phyloP scores from a whole-genome alignment of 2,113 vertebrate species.

The Laticauda laticaudata region DNA sequence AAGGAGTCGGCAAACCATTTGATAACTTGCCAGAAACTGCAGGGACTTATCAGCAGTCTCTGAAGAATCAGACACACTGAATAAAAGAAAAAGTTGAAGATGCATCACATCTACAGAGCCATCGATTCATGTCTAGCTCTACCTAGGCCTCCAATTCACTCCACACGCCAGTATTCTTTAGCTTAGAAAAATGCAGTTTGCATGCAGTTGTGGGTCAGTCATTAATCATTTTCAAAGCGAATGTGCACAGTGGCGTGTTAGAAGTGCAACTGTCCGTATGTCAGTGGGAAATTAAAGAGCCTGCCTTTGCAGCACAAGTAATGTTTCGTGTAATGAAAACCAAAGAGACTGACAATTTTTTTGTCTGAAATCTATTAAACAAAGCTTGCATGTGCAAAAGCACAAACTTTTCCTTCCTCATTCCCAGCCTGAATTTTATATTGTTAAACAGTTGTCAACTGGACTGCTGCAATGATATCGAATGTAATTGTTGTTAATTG shows the following conservation, averaged over 20 bases:
- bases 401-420: slow-evolving; percentile 17
- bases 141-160: background rate
- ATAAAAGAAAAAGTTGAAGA: background rate
- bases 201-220: background rate
- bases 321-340: background rate
- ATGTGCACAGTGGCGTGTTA: background rate
- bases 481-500: too few species aligned
- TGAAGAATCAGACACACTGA: background rate
- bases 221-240: background rate
- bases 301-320: background rate
- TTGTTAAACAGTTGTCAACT: too few species aligned
- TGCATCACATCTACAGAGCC: background rate
- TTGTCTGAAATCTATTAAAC: slow-evolving; percentile 34
- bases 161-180: background rate
- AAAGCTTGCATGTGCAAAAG: slow-evolving; percentile 27
- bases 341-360: slow-evolving; percentile 22
- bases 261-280: background rate
- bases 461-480: too few species aligned
- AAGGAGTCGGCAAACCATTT: background rate
- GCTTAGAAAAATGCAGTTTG: background rate
- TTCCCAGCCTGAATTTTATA: too few species aligned
- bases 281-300: background rate
- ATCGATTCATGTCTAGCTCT: background rate
- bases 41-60: background rate
- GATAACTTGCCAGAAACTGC: background rate